Base-by-base conservation (phyloP, 2,113 vertebrate genomes). In the Pithys albifrons region DNA sequence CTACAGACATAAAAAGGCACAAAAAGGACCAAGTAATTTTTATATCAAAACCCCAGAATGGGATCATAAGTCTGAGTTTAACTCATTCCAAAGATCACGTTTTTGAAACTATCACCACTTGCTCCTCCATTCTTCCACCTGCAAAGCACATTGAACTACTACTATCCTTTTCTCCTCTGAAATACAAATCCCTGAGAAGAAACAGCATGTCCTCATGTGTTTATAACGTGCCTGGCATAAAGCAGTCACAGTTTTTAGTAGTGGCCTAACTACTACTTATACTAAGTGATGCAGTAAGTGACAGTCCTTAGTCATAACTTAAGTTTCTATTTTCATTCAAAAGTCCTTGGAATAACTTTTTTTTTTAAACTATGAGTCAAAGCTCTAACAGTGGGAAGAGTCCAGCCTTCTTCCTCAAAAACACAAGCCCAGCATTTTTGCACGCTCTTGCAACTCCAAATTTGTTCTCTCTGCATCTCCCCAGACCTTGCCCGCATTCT, bases 241-340 rank as follows among this genome's bases (percentile, higher is more conserved):
- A 72, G 31, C 29, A 83, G 52, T 41, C 76, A 51, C 35, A 82
- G 46, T 22, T 91, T 75, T 51, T 33, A 45, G 33, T 67, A 71
- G 33, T 35, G 33, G 43, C 55, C 67, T 62, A 85, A 86, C 77
- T 80, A 92, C 85, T 73, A 79, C 71, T 87, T 94, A 59, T 1
- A 16, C 23, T 39, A 94, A 82, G 35, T 58, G 74, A 93, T 71
- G 70, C 76, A 92, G 17, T 69, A 91, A 90, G 79, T 67, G 51
- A 86, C 82, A 93, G 59, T 55, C 70, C 66, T 95, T 84, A 91
- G 76, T 89, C 94, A 86, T 55, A 74, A 88, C 20, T 22, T 22
- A 72, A 62, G 24, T 75, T 91, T 78, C 83, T 85, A 87, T 85
- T 92, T 96, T 85, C 73, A 91, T 75, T 89, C 77, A 89, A 6